Base-by-base conservation (phyloP, 1,140 invertebrate species). In the Riptortus pedestris region DNA sequence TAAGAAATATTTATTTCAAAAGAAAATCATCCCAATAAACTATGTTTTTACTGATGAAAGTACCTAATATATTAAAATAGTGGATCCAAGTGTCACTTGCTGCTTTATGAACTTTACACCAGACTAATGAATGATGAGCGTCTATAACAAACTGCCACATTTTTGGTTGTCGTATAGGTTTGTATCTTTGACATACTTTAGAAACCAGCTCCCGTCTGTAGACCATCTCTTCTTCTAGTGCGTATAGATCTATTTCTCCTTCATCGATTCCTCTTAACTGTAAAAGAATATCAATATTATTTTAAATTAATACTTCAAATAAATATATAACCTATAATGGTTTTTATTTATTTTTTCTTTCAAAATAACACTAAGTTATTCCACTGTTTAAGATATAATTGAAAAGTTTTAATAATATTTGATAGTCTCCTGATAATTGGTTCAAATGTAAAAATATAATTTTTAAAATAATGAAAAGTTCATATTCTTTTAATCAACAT, bases 41-140 rank as follows among this genome's bases (percentile, higher is more conserved):
- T n/a, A n/a, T n/a, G n/a, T n/a, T n/a, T n/a, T n/a, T n/a, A n/a
- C n/a, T n/a, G n/a, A n/a, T n/a, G n/a, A n/a, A n/a, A n/a, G 5
- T 67, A 88, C 76, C 87, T 86, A 90, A 80, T 62, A 89, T 74
- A 75, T 90, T 90, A 70, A 90, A 90, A 74, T 90, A 90, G 74
- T 89, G 89, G 85, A 92, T 88, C 88, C 88, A 91, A 0, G 88
- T 89, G 1, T 88, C 88, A 38, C 87, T 90, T 0, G 87, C 89
- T 12, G 88, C 87, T 79, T 76, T 76, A 66, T 75, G 74, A 24
- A 77, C 67, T 27, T 74, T 75, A 63, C 74, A 73, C 82, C 88
- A 91, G 70, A 90, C 85, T 57, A 91, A 77, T 70, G 85, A 86
- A 72, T 88, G 84, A 70, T 87, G 83, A 68, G 80, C 79, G 73